phyloP scores from a whole-genome alignment of 2,113 vertebrate species.

The Ramphastos sulfuratus region DNA sequence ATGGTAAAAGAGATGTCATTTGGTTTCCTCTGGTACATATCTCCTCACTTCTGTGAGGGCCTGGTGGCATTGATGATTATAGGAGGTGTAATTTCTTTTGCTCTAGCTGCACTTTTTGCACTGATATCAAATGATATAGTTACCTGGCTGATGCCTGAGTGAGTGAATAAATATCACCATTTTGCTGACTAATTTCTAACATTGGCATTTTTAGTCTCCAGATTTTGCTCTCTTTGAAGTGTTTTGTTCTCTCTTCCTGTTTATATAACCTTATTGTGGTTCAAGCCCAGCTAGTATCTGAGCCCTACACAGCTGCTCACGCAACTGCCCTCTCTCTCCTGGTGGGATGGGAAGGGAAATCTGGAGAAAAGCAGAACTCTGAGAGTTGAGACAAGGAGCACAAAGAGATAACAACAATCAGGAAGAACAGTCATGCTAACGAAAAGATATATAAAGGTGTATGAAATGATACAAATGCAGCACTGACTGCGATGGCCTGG shows the following conservation, averaged over 20 bases:
- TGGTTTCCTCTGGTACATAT: not conserved
- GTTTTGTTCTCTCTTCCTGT: not conserved
- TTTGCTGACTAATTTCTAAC: not conserved
- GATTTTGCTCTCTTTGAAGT: not conserved
- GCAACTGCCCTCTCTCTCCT: no score
- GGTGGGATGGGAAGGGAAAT: no score
- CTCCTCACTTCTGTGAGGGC: not conserved
- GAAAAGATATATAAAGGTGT: no score
- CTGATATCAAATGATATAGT: not conserved
- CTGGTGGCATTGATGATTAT: accelerated
- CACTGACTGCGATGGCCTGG: no score
- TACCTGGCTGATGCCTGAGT: not conserved
- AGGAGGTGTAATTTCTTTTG: not conserved
- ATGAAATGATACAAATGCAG: no score
- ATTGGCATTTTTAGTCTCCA: not conserved
- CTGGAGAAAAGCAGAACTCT: no score
- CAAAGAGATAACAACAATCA: no score
- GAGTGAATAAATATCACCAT: not conserved
- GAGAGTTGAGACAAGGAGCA: no score
- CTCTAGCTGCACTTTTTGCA: not conserved
- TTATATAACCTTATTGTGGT: not conserved
- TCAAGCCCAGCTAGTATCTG: no score
- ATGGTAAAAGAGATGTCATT: not conserved
- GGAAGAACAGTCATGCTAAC: no score
- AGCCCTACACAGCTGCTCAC: no score